Base-by-base conservation (phyloP, 1,140 invertebrate species). In the Drosophila punjabiensis region DNA sequence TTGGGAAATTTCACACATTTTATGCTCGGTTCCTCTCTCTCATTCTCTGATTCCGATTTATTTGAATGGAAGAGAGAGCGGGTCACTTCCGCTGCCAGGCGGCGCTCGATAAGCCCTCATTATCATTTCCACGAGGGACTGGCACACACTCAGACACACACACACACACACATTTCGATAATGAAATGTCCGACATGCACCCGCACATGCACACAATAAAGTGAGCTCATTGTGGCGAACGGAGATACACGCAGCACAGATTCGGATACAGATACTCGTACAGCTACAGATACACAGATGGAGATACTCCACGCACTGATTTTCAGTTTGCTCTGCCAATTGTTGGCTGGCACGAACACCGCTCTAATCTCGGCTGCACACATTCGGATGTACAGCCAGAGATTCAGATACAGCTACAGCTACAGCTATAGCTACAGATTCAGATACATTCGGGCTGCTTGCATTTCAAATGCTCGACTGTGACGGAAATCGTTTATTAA, bases 401-500 rank as follows among this genome's bases (percentile, higher is more conserved):
- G 48, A 28, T 30, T 74, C 24, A 73, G 47, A 14, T n/a, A 16
- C 4, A 37, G 35, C 3, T 37, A 39, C 37, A 39, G 37, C 37
- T 13, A 55, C 50, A 62, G 56, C 55, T 14, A 60, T 16, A 55
- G 30, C 14, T 18, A 13, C 18, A 64, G 55, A 20, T 65, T 16
- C 53, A 37, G 53, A 55, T 59, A 68, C 60, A 37, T 47, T 53
- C 41, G 58, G 43, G 39, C 43, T 71, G 52, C 79, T 47, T 86
- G 80, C 81, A 80, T 77, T 83, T 74, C 55, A 77, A 80, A 80
- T 77, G 78, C 77, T 73, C 75, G 55, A 53, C 61, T 52, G 67
- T 56, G 65, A 79, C 85, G 85, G 85, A 89, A 89, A 89, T 89
- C 82, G 83, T 89, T 89, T 89, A 90, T 89, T 89, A 89, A 88